Evolutionary conservation across 2,113 vertebrate species (phyloP).

Genomic region (Oreotrochilus melanogaster): DNA sequence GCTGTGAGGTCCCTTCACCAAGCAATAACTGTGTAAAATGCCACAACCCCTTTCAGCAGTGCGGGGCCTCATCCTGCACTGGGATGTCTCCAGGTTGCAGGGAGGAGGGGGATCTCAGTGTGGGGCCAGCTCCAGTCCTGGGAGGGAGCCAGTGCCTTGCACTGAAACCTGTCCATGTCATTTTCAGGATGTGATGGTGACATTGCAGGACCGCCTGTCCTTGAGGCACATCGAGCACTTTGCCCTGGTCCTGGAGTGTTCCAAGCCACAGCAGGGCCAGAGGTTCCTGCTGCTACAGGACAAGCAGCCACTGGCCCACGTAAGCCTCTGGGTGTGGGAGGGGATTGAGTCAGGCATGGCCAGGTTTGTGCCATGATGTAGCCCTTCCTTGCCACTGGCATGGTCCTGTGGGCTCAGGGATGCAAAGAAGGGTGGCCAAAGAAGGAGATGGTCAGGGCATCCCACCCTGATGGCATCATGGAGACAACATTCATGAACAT

Average conservation of each 20-base stretch:
- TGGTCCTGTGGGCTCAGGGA: background rate
- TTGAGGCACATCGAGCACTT: conserved; percentile 97
- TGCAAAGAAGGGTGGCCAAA: background rate
- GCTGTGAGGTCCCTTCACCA: background rate
- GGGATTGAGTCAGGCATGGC: background rate
- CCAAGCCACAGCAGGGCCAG: conserved; percentile 90
- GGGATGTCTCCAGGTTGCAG: rapidly evolving
- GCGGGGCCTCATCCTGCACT: background rate
- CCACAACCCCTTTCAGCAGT: background rate
- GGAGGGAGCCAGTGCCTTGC: background rate
- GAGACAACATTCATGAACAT: background rate
- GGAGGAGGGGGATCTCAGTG: background rate
- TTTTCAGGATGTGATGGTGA: conserved; percentile 93
- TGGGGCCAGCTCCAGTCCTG: background rate
- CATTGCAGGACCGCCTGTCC: conserved; percentile 96
- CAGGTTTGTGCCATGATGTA: background rate
- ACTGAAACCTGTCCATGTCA: rapidly evolving
- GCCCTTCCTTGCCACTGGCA: background rate
- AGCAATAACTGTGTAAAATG: background rate
- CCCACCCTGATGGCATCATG: background rate
- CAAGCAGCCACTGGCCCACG: conserved; percentile 94
- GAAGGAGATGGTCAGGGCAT: background rate
- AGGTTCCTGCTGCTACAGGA: conserved; percentile 94
- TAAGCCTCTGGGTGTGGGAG: conserved; percentile 69
- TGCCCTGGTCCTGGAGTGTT: conserved; percentile 93